These are phyloP conservation scores for Norana najaformis DNA, from an alignment of 2,888 invertebrate species.

Conservation along the genomic window DNA sequence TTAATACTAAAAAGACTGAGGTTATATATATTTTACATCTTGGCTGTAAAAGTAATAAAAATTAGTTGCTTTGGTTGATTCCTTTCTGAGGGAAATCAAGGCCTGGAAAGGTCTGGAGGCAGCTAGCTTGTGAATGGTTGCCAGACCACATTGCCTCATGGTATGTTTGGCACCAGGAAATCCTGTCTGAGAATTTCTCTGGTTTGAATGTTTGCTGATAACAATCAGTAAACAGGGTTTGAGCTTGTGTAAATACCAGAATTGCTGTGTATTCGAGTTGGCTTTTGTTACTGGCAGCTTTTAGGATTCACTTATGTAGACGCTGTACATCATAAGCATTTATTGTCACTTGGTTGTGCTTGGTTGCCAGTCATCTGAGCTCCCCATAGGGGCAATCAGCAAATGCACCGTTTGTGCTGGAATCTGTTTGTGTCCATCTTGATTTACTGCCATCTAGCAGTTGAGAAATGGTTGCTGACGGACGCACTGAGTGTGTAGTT, in stretches of 20 bases:
- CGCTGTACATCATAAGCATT: background rate
- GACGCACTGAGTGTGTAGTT: background rate
- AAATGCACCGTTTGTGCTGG: background rate
- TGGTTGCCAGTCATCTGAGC: background rate
- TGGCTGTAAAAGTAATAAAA: background rate
- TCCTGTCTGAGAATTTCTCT: background rate
- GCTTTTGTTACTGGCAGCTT: background rate
- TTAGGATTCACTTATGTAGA: background rate
- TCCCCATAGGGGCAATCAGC: background rate
- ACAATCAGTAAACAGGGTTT: background rate
- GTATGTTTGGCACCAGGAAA: background rate
- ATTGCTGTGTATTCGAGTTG: background rate
- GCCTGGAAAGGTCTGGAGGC: background rate
- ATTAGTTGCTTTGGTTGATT: background rate
- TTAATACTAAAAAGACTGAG: background rate
- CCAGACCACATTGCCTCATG: background rate
- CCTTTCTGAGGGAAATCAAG: background rate
- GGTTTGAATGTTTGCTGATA: background rate
- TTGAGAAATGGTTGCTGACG: background rate
- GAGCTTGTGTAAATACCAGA: background rate
- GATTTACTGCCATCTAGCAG: background rate
- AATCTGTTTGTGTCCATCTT: background rate
- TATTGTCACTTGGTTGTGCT: background rate
- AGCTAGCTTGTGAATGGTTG: background rate
- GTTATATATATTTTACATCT: background rate